Conservation (phyloP, 2,113 vertebrate species). For the Dasyornis broadbenti region DNA sequence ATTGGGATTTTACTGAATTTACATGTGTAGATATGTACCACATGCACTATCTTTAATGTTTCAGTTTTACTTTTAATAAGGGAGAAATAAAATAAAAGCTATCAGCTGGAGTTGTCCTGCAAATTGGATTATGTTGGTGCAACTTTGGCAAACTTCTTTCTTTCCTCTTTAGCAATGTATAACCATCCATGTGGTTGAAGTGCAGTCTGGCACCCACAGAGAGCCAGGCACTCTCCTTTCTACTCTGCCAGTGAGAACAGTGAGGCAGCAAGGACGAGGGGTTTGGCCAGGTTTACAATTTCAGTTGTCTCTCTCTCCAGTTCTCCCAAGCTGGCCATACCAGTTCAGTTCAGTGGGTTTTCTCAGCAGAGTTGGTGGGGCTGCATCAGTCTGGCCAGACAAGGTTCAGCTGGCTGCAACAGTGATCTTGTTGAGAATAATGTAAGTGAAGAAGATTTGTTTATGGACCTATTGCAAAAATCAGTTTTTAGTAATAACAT, state of each 20-base stretch:
- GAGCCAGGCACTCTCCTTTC: background rate
- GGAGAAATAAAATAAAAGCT: background rate
- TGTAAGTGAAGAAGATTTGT: background rate
- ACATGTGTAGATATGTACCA: background rate
- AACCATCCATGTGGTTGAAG: background rate
- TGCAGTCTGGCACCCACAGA: background rate
- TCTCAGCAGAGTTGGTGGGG: background rate
- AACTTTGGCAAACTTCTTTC: background rate
- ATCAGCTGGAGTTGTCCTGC: background rate
- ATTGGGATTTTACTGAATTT: background rate
- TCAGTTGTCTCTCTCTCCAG: background rate
- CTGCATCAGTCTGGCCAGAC: background rate
- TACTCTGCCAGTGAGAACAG: background rate
- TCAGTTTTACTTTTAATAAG: background rate
- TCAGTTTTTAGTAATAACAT: background rate
- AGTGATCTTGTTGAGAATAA: background rate
- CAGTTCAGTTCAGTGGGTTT: background rate
- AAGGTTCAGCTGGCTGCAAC: background rate
- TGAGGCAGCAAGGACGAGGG: background rate
- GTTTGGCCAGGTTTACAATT: background rate
- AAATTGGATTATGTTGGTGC: background rate
- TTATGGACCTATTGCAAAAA: background rate
- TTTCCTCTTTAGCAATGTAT: background rate
- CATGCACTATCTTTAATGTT: background rate
- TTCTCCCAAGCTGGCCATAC: rapidly evolving